Conservation (phyloP, 2,888 invertebrate species). For the Muscina levida region DNA sequence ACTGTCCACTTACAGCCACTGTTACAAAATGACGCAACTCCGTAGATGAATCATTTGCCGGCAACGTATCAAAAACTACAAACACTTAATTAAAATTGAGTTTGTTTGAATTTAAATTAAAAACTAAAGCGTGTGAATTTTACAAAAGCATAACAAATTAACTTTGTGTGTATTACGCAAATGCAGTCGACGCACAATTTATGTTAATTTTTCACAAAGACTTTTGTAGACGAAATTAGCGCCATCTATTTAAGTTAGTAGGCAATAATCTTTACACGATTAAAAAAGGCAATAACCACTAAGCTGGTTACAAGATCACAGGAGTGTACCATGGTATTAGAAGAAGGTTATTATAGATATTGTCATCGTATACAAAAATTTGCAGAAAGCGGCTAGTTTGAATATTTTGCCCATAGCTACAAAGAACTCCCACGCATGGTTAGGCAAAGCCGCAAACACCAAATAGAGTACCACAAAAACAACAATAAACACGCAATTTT, state of each 20-base stretch:
- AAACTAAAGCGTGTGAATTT: conserved; percentile 33
- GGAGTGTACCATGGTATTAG: conserved; percentile 24
- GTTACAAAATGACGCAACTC: conserved; percentile 34
- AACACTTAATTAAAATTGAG: conserved; percentile 16
- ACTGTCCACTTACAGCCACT: too few relatives aligned
- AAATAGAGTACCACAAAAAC: background rate
- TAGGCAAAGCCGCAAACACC: background rate
- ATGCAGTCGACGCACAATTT: background rate
- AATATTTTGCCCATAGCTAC: conserved; percentile 42
- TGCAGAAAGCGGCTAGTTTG: conserved; percentile 13
- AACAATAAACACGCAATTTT: background rate
- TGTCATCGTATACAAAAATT: background rate
- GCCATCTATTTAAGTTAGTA: background rate
- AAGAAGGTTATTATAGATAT: conserved; percentile 24
- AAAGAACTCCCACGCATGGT: conserved; percentile 46
- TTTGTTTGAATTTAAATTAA: background rate
- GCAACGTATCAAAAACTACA: background rate
- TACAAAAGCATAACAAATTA: background rate
- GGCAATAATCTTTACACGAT: conserved; percentile 17
- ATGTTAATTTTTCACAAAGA: conserved; percentile 28
- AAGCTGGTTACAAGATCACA: conserved; percentile 4
- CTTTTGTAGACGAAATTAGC: conserved; percentile 25
- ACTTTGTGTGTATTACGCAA: conserved; percentile 41
- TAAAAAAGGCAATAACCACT: conserved; percentile 52
- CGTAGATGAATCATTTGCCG: conserved; percentile 31